Percentiles rank a stretch among this genome's conserved stretches.
Conservation (phyloP, 2,888 invertebrate genomes). For the Lacanobia wlatinum region DNA sequence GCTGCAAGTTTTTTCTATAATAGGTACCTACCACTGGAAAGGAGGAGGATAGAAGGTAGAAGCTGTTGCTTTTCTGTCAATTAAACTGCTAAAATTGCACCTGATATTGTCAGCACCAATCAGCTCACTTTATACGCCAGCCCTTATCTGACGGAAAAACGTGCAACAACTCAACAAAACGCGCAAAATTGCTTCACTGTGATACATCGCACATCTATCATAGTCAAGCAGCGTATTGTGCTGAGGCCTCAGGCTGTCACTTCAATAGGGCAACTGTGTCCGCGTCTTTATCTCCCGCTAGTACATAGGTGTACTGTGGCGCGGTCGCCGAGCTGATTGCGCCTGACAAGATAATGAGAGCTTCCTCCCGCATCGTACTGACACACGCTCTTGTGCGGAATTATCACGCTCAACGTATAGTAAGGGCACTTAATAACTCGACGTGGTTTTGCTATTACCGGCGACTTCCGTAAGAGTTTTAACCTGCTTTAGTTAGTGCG, state of each 20-base stretch:
- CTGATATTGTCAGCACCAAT: not conserved
- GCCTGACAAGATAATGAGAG: slow-evolving; percentile 89
- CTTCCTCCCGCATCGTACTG: slow-evolving; percentile 88
- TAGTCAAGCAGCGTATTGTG: slow-evolving; percentile 56
- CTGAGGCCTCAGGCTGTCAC: slow-evolving; percentile 63
- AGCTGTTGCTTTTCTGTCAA: not conserved
- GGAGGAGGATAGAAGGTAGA: not conserved
- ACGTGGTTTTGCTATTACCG: slow-evolving; percentile 52
- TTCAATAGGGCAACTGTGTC: slow-evolving; percentile 69
- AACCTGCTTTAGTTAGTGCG: slow-evolving; percentile 24
- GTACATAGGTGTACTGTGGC: slow-evolving; percentile 70
- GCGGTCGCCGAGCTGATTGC: slow-evolving; percentile 83
- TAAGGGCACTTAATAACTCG: slow-evolving; percentile 80
- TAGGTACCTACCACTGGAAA: not conserved
- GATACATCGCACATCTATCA: slow-evolving; percentile 54
- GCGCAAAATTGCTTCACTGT: slow-evolving; percentile 11
- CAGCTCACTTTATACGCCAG: not conserved
- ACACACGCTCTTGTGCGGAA: slow-evolving; percentile 82
- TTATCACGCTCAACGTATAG: slow-evolving; percentile 71
- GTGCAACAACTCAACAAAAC: slow-evolving; percentile 38
- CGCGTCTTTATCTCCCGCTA: slow-evolving; percentile 73
- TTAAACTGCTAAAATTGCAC: not conserved
- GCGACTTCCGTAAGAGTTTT: slow-evolving; percentile 40
- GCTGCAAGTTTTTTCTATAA: not conserved
- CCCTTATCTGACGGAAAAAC: slow-evolving; percentile 52